Percentiles rank a stretch among this genome's conserved stretches.
Conservation (phyloP, 2,113 vertebrate genomes). For the Gobius niger region DNA sequence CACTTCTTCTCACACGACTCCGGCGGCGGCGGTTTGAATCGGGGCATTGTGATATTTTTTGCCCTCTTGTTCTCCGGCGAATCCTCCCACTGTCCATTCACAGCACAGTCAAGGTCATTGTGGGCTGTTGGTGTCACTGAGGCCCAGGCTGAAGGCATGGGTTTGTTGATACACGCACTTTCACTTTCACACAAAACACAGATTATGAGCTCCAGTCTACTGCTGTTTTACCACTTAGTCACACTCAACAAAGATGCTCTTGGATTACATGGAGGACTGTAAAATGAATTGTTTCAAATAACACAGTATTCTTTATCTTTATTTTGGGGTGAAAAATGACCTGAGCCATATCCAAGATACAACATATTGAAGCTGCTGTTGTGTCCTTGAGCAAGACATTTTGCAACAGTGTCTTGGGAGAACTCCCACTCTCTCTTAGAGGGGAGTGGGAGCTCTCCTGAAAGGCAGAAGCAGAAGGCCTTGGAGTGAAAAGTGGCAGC, state of each 20-base stretch:
- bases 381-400: not conserved
- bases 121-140: constrained; percentile 61
- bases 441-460: too few species aligned
- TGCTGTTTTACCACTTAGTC: not conserved
- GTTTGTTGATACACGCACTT: constrained; percentile 39
- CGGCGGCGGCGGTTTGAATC: constrained; percentile 54
- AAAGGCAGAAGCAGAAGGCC: too few species aligned
- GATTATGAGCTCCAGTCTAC: not conserved
- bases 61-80: constrained; percentile 35
- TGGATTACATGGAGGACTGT: not conserved
- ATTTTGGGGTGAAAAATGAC: not conserved
- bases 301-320: not conserved
- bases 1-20: not conserved
- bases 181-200: not conserved
- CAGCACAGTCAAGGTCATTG: constrained; percentile 70
- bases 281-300: not conserved
- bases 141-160: constrained; percentile 31
- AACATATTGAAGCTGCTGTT: not conserved
- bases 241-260: not conserved
- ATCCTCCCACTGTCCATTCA: constrained; percentile 76
- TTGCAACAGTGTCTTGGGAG: too few species aligned
- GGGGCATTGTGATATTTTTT: constrained; percentile 61
- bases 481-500: too few species aligned
- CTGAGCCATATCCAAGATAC: not conserved
- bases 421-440: too few species aligned